Evolutionary conservation across 2,888 invertebrate species (phyloP), one percentile per base, ranked within the genome.

Genomic region (Minunthozetes semirufus): DNA sequence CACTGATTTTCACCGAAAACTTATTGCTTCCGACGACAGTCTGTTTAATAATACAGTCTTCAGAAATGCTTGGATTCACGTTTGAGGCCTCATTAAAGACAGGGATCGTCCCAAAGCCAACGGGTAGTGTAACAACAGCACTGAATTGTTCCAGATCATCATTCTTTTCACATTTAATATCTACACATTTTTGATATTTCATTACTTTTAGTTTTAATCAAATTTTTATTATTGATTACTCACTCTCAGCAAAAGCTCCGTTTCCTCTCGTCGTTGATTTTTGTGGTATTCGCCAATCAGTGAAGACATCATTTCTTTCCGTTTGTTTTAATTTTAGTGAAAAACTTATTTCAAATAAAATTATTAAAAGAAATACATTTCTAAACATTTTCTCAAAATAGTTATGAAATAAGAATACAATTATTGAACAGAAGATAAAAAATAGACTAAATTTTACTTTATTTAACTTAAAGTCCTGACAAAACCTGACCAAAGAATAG

Each of bases 81-180:
- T 61, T 73, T 0, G 42, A 63, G 1, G 77, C 77, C n/a, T 78
- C 77, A 29, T 78, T 77, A 46, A 79, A 78, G 19, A 79, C 77
- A 0, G 79, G 78, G 19, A 72, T 72, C 0, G 78, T 74, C 1
- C 72, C 71, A 48, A 77, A 78, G 17, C 78, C 78, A 9, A 73
- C 61, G 1, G 79, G 79, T 1, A 78, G 77, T 1, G 77, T 74
- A n/a, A 79, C 63, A n/a, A 76, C 46, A 4, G 80, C 80, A 5
- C 78, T 78, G n/a, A 80, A 79, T 1, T 75, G 50, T 25, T 80
- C 77, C 3, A 73, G 71, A 0, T 77, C 78, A 11, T 78, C 42
- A 19, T 77, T 77, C 38, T 77, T 76, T 46, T 78, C 61, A 71
- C 80, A 80, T 17, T 77, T 77, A 15, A 80, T 80, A 38, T 80